These are phyloP conservation scores for Felis catus DNA, from an alignment of 2,113 vertebrate genomes.

Conservation along the genomic window F.catus_Fca126_mat1.0 CM031412.1:26815501-26816000, in stretches of 20 bases:
- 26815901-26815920: neutral
- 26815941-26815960: neutral
- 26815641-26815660: neutral
- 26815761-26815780: slow-evolving; percentile 20
- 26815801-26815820: neutral
- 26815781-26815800: neutral
- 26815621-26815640: neutral
- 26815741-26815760: neutral
- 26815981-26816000: slow-evolving; percentile 46
- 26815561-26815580: neutral
- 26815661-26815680: neutral
- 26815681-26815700: slow-evolving; percentile 11
- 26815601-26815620: neutral
- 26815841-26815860: neutral
- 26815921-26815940: neutral
- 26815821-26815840: slow-evolving; percentile 26
- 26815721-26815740: neutral
- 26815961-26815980: neutral
- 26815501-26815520: slow-evolving; percentile 14
- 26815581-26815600: slow-evolving; percentile 29
- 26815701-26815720: neutral
- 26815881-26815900: neutral
- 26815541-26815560: slow-evolving; percentile 11
- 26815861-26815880: neutral
- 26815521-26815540: slow-evolving; percentile 25